Evolutionary conservation across 2,797 vertebrate species (phyloP).

Genomic region (Glyptemys insculpta): DNA sequence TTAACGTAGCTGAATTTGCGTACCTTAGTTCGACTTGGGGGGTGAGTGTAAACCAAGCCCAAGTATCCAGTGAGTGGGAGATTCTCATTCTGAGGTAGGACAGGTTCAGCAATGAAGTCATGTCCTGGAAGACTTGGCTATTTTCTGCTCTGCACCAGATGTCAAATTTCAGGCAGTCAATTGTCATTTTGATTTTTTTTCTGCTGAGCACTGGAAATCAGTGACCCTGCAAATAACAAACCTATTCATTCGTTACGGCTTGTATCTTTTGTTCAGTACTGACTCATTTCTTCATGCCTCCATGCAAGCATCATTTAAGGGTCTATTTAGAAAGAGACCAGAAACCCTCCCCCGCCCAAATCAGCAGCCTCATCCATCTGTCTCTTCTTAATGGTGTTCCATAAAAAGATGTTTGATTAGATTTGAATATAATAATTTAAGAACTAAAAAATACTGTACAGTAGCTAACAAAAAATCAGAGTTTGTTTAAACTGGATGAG

Average conservation of each 20-base stretch:
- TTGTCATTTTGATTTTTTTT: neutral
- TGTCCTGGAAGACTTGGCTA: neutral
- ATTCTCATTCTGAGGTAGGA: constrained; percentile 2
- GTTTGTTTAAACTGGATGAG: neutral
- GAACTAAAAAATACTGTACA: neutral
- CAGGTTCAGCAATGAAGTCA: neutral
- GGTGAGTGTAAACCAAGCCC: too few relatives aligned
- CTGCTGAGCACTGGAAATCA: neutral
- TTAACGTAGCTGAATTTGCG: too few relatives aligned
- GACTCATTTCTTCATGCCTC: neutral
- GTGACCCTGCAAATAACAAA: neutral
- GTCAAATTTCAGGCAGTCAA: neutral
- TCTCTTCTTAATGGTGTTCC: neutral
- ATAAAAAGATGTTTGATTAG: constrained; percentile 6
- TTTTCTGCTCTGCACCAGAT: neutral
- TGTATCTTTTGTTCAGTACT: neutral
- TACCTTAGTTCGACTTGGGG: too few relatives aligned
- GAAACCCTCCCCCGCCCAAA: too few relatives aligned
- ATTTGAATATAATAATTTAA: neutral
- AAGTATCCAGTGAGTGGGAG: neutral
- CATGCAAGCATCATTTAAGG: neutral
- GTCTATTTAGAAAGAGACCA: neutral
- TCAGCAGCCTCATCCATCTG: fast-evolving
- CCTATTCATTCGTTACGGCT: neutral
- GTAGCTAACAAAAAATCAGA: neutral